Conservation (phyloP, 2,113 vertebrate genomes). For the Chunga burmeisteri region DNA sequence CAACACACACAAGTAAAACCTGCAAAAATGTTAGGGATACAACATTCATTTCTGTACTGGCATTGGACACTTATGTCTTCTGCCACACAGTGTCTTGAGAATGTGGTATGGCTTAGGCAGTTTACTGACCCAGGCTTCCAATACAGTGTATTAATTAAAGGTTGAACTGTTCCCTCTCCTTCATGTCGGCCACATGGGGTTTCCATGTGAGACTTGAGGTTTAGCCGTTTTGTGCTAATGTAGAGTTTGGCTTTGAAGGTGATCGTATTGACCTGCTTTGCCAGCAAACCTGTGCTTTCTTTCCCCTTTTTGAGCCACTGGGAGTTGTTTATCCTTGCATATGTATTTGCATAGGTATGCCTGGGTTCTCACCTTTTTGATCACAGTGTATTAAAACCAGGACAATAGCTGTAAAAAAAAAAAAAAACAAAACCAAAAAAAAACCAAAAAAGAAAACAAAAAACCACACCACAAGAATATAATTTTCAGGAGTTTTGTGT, state of each 20-base stretch:
- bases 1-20: not conserved
- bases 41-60: not conserved
- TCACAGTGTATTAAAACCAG: not conserved
- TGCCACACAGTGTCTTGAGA: accelerated
- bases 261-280: not conserved
- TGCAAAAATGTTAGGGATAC: not conserved
- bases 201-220: not conserved
- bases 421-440: not conserved
- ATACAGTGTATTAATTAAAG: not conserved
- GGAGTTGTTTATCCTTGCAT: not conserved
- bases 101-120: not conserved
- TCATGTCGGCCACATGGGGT: not conserved
- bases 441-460: too few relatives aligned
- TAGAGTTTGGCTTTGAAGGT: not conserved
- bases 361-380: not conserved
- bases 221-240: not conserved
- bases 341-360: not conserved
- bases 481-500: not conserved
- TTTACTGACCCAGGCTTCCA: not conserved
- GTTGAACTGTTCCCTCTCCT: not conserved
- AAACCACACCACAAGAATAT: too few relatives aligned
- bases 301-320: not conserved
- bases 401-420: not conserved
- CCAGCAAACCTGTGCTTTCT: not conserved
- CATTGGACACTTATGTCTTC: not conserved